Conservation (phyloP, 2,113 vertebrate genomes). For the Acanthisitta chloris region DNA sequence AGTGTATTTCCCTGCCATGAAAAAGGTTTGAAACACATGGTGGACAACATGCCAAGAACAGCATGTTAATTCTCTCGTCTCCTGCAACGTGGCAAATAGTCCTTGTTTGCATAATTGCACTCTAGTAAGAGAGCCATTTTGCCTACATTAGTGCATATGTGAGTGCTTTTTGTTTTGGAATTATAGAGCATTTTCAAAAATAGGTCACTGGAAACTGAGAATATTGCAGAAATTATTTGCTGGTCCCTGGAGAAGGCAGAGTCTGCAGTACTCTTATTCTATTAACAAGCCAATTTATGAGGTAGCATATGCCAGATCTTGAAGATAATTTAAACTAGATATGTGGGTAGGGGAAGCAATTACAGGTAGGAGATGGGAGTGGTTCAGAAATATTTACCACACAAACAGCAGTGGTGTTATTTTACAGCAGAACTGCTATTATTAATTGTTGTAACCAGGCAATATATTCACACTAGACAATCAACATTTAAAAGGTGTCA, state of each 20-base stretch:
- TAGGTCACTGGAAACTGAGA: slow-evolving; percentile 24
- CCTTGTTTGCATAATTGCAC: slow-evolving; percentile 2
- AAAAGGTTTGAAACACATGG: neutral
- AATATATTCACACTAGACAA: neutral
- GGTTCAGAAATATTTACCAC: neutral
- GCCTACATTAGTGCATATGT: neutral
- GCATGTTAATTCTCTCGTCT: neutral
- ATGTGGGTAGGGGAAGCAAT: neutral
- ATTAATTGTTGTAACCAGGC: neutral
- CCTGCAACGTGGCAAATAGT: neutral
- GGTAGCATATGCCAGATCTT: neutral
- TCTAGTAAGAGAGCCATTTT: neutral
- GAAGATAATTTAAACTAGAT: neutral
- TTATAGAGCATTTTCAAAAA: slow-evolving; percentile 14
- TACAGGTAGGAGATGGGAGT: neutral
- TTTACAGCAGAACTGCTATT: neutral
- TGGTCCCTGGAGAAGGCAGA: slow-evolving; percentile 12
- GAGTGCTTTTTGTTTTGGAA: slow-evolving; percentile 22
- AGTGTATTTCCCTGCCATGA: neutral
- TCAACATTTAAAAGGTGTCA: neutral
- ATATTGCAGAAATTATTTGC: slow-evolving; percentile 43
- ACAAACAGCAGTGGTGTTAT: neutral
- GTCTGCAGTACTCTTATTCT: neutral
- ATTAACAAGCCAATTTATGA: slow-evolving; percentile 19
- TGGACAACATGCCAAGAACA: neutral